Conservation (phyloP, 1,140 invertebrate species). For the Macrobrachium nipponense region DNA sequence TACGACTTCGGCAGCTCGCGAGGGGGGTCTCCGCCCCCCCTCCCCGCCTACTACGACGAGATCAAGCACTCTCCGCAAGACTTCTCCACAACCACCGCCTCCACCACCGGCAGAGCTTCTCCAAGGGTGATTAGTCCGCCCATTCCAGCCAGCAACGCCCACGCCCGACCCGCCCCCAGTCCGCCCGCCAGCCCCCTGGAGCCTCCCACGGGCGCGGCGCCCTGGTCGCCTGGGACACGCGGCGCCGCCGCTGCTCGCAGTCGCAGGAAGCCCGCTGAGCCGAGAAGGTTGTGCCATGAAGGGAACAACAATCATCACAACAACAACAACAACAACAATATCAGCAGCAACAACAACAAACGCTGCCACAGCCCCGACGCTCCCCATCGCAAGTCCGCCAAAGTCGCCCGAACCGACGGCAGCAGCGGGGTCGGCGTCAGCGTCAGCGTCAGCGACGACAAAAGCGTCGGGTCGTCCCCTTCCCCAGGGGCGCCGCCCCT, state of each 20-base stretch:
- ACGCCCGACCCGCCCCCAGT: not conserved
- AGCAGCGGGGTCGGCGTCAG: too few species aligned
- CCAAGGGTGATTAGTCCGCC: constrained; percentile 14
- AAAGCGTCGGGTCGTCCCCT: constrained; percentile 58
- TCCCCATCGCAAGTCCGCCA: constrained; percentile 14
- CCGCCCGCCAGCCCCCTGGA: constrained; percentile 42
- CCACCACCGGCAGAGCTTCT: constrained; percentile 29
- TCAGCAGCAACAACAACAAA: constrained; percentile 62
- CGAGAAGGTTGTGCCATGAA: constrained; percentile 72
- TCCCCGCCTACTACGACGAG: not conserved
- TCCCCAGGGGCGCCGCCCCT: constrained; percentile 64
- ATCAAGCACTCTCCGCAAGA: constrained; percentile 12
- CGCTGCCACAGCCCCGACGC: constrained; percentile 66
- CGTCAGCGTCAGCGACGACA: constrained; percentile 62
- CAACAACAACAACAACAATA: constrained; percentile 64
- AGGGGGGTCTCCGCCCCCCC: not conserved
- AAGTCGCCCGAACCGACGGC: constrained; percentile 51
- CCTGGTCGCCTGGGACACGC: constrained; percentile 46
- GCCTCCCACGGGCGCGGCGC: constrained; percentile 38
- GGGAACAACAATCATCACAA: constrained; percentile 65
- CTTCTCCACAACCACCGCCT: constrained; percentile 36
- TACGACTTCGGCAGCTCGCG: too few species aligned
- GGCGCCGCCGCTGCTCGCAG: constrained; percentile 69
- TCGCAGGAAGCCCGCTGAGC: constrained; percentile 81
- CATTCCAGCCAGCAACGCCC: not conserved